Conservation (phyloP, 2,888 invertebrate genomes). For the Hirtodrosophila alboralis region DNA sequence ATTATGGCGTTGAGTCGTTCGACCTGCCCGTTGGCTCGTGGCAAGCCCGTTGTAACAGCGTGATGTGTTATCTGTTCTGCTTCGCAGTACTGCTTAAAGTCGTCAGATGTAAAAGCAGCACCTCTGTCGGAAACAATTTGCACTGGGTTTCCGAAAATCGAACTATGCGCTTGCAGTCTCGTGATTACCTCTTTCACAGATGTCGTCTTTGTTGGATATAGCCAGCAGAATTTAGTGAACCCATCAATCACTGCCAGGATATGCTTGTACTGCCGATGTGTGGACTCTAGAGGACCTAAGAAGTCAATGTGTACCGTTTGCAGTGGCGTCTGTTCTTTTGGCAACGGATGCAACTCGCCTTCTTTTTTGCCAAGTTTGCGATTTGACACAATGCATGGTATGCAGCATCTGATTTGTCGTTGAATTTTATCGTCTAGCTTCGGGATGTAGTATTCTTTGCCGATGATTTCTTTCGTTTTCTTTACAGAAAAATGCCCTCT, state of each 20-base stretch:
- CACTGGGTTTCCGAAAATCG: slow-evolving; percentile 29
- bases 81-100: slow-evolving; percentile 76
- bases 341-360: neutral
- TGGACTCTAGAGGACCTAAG: neutral
- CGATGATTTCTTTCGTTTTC: neutral
- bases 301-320: neutral
- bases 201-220: slow-evolving; percentile 20
- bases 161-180: neutral
- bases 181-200: slow-evolving; percentile 1
- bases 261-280: neutral
- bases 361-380: too few species aligned
- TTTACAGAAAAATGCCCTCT: neutral
- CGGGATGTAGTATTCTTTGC: neutral
- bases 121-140: slow-evolving; percentile 78
- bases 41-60: slow-evolving; percentile 56
- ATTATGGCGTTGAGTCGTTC: slow-evolving; percentile 64
- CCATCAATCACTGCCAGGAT: slow-evolving; percentile 16
- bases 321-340: slow-evolving; percentile 1
- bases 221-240: slow-evolving; percentile 13
- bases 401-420: neutral
- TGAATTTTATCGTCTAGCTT: neutral
- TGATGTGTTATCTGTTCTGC: slow-evolving; percentile 70
- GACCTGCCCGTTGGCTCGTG: slow-evolving; percentile 79
- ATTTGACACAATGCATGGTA: neutral
- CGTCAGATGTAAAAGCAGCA: slow-evolving; percentile 60